Evolutionary conservation across 2,888 invertebrate genomes (phyloP).

Genomic region (Himalopsyche japonica): DNA sequence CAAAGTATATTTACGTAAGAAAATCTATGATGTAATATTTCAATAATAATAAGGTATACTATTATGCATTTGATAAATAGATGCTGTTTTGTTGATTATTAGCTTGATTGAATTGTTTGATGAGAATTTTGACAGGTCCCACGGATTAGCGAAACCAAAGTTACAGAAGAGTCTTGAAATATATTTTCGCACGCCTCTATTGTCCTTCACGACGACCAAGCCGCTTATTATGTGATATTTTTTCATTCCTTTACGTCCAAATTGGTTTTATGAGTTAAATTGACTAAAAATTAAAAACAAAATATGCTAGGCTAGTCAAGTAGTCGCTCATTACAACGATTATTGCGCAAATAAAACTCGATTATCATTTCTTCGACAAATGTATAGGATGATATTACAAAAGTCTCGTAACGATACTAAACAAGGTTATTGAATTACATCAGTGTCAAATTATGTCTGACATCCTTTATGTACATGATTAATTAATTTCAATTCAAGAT

Average conservation of each 20-base stretch:
- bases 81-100: no score
- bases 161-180: background rate
- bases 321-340: background rate
- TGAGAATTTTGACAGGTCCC: background rate
- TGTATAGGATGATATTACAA: no score
- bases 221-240: background rate
- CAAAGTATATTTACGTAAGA: no score
- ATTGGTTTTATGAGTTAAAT: background rate
- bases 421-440: no score
- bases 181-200: background rate
- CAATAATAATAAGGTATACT: no score
- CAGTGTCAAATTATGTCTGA: no score
- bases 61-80: no score
- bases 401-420: no score
- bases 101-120: background rate
- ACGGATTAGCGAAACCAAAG: background rate
- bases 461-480: no score
- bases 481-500: no score
- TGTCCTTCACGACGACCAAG: background rate
- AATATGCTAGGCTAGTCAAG: background rate
- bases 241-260: background rate
- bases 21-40: no score
- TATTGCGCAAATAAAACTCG: background rate
- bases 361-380: background rate
- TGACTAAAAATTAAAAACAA: background rate